Base-by-base conservation (phyloP, 1,140 invertebrate genomes). In the Leptinotarsa lineolata region DNA sequence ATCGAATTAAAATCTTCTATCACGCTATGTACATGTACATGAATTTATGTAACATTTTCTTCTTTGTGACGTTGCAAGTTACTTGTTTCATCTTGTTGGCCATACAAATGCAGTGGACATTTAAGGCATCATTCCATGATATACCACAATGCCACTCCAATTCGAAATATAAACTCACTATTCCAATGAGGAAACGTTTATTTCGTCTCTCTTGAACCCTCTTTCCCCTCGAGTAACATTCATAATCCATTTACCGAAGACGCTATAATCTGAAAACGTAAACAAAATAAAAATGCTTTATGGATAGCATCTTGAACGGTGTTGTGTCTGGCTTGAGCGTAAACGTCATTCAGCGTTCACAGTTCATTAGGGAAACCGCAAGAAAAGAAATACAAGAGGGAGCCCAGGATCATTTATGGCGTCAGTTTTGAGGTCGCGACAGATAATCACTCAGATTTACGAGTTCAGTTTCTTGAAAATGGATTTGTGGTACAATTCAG, bases 401-500 rank as follows among this genome's bases (percentile, higher is more conserved):
- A 76, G 60, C 66, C 39, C 22, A 70, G 72, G 58, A 72, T 76
- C 72, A 76, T 76, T 76, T 76, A 69, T 61, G 68, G 65, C 72
- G 72, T 65, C 75, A 76, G 60, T 76, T 76, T 76, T 76, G 73
- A 76, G 75, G 72, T 76, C 72, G 73, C 75, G 75, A 60, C 72
- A 74, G 69, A 76, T 76, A 74, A 72, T 76, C 75, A 74, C 72
- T 67, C 24, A 44, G 65, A 67, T 67, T 46, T 67, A 67, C 65
- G 15, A 12, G 65, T 54, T 18, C n/a, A 18, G n/a, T 8, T 54
- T 54, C n/a, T 18, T 54, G 15, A 54, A 54, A 18, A 54, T 16
- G 48, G 48, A 54, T 54, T 54, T 54, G 15, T 39, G 30, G 30
- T 39, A 39, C 30, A 39, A 39, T 39, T 39, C 30, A 8, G 8